A percentile compares a stretch with the other conserved stretches of the same genome.
Conservation (phyloP, 1,140 invertebrate genomes). For the Panagrolaimus sp. region DNA sequence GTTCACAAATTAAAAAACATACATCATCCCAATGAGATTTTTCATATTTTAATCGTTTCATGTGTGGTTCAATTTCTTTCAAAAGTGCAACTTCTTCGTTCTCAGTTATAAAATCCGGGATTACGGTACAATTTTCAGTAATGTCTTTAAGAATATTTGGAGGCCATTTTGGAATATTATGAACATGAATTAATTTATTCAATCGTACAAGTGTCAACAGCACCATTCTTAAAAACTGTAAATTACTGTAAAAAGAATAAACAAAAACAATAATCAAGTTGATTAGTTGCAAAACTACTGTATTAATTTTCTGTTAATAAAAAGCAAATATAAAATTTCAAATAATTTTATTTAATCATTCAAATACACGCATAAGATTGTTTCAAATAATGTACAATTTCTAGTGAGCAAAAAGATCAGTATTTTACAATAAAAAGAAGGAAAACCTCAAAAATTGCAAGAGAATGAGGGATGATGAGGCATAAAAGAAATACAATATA, state of each 20-base stretch:
- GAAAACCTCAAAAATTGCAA: background rate
- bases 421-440: background rate
- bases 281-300: too few species aligned
- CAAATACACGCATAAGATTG: background rate
- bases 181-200: conserved; percentile 24
- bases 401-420: background rate
- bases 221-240: too few species aligned
- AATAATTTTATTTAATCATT: conserved; percentile 5
- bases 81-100: conserved; percentile 73
- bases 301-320: too few species aligned
- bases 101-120: conserved; percentile 73
- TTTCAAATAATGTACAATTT: background rate
- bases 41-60: conserved; percentile 82
- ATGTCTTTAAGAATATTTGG: conserved; percentile 25
- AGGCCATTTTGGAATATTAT: conserved; percentile 39
- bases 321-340: background rate
- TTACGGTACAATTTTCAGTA: conserved; percentile 59
- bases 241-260: too few species aligned
- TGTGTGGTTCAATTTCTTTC: conserved; percentile 77
- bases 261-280: too few species aligned
- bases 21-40: conserved; percentile 93
- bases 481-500: conserved; percentile 5
- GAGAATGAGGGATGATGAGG: background rate
- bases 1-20: conserved; percentile 61
- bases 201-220: too few species aligned